phyloP scores from a whole-genome alignment of 2,888 invertebrate species.

The Eulithis testata region DNA sequence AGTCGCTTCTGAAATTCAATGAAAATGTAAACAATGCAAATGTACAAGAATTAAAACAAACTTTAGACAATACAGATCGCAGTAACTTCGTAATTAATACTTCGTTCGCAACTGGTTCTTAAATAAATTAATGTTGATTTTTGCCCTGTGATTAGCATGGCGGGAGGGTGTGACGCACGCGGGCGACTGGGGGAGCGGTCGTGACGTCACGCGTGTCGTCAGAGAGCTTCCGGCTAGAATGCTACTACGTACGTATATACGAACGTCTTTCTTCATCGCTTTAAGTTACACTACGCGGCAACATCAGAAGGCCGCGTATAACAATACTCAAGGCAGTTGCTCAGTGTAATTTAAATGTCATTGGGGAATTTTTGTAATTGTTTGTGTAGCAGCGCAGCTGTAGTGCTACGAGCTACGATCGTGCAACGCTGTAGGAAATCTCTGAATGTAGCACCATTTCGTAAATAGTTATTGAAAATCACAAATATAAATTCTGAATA shows the following conservation, averaged over 20 bases:
- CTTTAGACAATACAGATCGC: background rate
- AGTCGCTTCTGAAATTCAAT: too few species aligned
- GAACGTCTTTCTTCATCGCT: too few species aligned
- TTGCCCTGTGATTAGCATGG: slow-evolving; percentile 66
- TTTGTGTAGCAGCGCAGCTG: too few species aligned
- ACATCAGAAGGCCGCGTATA: too few species aligned
- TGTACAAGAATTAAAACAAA: background rate
- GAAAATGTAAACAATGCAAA: background rate
- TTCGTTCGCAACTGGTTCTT: slow-evolving; percentile 17
- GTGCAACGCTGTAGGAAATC: slow-evolving; percentile 41
- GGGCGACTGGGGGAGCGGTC: slow-evolving; percentile 62
- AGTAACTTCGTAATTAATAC: slow-evolving; percentile 18
- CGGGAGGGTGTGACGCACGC: slow-evolving; percentile 59
- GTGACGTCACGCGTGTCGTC: slow-evolving; percentile 76
- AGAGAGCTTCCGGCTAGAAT: slow-evolving; percentile 48
- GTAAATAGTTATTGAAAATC: slow-evolving; percentile 10
- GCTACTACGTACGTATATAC: background rate
- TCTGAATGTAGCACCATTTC: slow-evolving; percentile 15
- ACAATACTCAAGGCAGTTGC: too few species aligned
- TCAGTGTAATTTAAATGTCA: too few species aligned
- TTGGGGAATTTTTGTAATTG: too few species aligned
- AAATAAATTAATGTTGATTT: slow-evolving; percentile 66
- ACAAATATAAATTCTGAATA: background rate
- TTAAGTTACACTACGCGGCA: too few species aligned
- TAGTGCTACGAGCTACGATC: slow-evolving; percentile 44